Conservation (phyloP, 2,797 vertebrate genomes). For the Garrulus glandarius region DNA sequence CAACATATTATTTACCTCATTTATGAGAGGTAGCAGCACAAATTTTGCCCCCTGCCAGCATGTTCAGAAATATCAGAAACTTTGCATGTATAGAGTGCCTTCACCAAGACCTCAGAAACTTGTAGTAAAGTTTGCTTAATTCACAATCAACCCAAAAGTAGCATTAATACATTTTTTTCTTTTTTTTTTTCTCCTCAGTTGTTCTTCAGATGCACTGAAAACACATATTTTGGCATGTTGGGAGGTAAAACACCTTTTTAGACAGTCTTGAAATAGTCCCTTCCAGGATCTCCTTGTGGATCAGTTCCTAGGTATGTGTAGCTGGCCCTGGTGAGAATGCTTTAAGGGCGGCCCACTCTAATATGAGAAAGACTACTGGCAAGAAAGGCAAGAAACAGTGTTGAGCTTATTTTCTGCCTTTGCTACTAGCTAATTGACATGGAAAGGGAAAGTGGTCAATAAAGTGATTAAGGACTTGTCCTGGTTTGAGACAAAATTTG, state of each 20-base stretch:
- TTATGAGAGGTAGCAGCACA: neutral
- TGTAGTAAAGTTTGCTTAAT: neutral
- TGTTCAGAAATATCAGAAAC: neutral
- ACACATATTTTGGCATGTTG: neutral
- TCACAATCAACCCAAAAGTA: neutral
- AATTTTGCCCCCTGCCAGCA: neutral
- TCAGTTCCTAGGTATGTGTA: neutral
- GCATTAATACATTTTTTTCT: neutral
- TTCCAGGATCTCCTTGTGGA: neutral
- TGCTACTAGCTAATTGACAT: neutral
- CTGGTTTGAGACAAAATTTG: no score
- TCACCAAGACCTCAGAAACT: neutral
- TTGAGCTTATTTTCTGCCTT: neutral
- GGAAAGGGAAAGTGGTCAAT: neutral
- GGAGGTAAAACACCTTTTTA: neutral
- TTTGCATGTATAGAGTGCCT: neutral
- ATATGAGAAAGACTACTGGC: neutral
- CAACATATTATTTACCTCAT: neutral
- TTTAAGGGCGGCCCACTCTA: neutral
- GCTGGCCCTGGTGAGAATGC: neutral
- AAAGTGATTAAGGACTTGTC: neutral
- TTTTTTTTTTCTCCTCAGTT: fast-evolving
- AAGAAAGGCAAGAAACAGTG: neutral
- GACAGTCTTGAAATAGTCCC: neutral
- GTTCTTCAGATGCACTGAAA: neutral